phyloP scores from a whole-genome alignment of 1,140 invertebrate genomes.

The Himalopsyche phryganea region DNA sequence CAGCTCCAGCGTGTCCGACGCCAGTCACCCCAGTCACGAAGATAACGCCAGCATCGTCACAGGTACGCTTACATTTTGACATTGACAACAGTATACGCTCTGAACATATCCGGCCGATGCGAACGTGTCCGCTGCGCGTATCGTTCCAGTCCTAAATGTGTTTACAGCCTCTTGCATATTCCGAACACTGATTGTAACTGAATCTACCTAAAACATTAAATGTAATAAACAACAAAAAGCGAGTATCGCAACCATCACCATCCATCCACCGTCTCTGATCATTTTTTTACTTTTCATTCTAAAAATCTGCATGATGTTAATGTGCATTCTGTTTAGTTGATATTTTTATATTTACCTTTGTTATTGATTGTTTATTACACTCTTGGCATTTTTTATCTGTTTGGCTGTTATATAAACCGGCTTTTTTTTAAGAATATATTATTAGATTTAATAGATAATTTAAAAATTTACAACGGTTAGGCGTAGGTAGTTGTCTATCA shows the following conservation, averaged over 20 bases:
- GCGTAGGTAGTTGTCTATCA: too few relatives aligned
- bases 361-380: slow-evolving; percentile 25
- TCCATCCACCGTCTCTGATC: slow-evolving; percentile 17
- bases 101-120: background rate
- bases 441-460: too few relatives aligned
- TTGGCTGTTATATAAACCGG: slow-evolving; percentile 32
- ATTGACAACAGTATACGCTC: background rate
- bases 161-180: too few relatives aligned
- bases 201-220: too few relatives aligned
- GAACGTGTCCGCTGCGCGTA: background rate
- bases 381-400: slow-evolving; percentile 32
- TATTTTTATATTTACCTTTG: slow-evolving; percentile 10
- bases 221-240: too few relatives aligned
- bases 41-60: slow-evolving; percentile 85
- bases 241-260: slow-evolving; percentile 36
- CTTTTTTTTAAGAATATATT: slow-evolving; percentile 25
- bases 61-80: slow-evolving; percentile 58
- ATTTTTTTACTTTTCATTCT: slow-evolving; percentile 35
- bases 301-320: slow-evolving; percentile 34
- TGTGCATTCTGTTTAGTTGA: slow-evolving; percentile 33
- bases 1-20: slow-evolving; percentile 79
- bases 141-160: background rate
- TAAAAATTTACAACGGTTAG: too few relatives aligned
- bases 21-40: slow-evolving; percentile 67
- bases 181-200: too few relatives aligned